phyloP scores from a whole-genome alignment of 2,797 vertebrate genomes.

The Phyllotis vaccarum region DNA sequence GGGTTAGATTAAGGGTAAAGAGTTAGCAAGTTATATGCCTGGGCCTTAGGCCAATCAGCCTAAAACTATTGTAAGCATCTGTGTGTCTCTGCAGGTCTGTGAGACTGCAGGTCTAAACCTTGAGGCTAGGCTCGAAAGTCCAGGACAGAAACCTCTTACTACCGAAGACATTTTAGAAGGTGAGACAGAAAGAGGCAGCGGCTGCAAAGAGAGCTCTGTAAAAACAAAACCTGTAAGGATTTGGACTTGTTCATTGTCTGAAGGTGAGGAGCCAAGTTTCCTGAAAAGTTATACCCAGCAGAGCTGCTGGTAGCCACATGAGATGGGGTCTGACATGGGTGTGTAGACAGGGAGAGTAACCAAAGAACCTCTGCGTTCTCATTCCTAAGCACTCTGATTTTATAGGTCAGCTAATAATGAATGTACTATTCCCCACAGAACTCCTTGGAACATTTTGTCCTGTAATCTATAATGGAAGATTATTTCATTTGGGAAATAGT shows the following conservation, averaged over 20 bases:
- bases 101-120: too few relatives aligned
- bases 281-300: background rate
- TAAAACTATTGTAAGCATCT: too few relatives aligned
- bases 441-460: background rate
- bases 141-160: too few relatives aligned
- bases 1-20: too few relatives aligned
- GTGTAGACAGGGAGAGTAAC: background rate
- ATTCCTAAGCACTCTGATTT: background rate
- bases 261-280: background rate
- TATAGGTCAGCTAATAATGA: background rate
- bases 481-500: background rate
- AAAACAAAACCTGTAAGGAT: constrained; percentile 42
- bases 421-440: background rate
- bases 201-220: constrained; percentile 31
- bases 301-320: background rate
- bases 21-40: too few relatives aligned
- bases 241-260: background rate
- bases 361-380: background rate
- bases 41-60: too few relatives aligned
- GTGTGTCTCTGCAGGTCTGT: too few relatives aligned
- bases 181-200: constrained; percentile 47
- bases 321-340: background rate
- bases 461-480: background rate
- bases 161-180: constrained; percentile 26
- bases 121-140: too few relatives aligned